Evolutionary conservation across 30 jellyfish, hydroid and myxozoan genomes (phyloP), one percentile per base, ranked within the genome.

Genomic region (Pseudorhiza aurosa): DNA sequence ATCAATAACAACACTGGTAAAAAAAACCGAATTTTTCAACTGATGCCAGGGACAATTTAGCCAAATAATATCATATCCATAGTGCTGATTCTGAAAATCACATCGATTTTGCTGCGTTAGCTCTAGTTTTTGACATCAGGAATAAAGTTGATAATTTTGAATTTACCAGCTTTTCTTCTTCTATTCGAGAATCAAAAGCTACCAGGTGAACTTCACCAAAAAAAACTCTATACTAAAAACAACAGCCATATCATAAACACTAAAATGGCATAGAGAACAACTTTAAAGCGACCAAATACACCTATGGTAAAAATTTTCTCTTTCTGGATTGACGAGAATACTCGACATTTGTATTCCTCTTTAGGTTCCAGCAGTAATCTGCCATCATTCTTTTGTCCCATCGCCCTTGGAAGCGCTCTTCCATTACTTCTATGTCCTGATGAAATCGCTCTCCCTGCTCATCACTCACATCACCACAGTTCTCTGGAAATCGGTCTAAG

Each of bases 401-500:
- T 27, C 84, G 44, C 53, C 82, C 86, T 44, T 30, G 86, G 77
- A 46, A 51, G 76, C 82, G n/a, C 55, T 49, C 44, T 68, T 47
- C 74, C 86, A 72, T 72, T 51, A 40, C 82, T 72, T 51, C 49
- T 4, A 70, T 70, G 25, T 70, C 80, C 42, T 70, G 39, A 32
- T 74, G 87, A 40, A 49, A 74, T 56, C 81, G 51, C 42, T 74
- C 87, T 24, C 81, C 87, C 60, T 74, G 87, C 39, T 74, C 87
- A 36, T 74, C 87, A 50, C 87, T 74, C 42, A 58, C 85, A 57
- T 60, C 47, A 11, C 87, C 87, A 37, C 62, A 49, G 53, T 76
- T 74, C 60, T 74, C 80, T 17, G 87, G 81, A 74, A 74, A 74
- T 29, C 82, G n/a, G n/a, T n/a, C n/a, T n/a, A n/a, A n/a, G n/a